Conservation (phyloP, 2,113 vertebrate species). For the Bufo gargarizans region DNA sequence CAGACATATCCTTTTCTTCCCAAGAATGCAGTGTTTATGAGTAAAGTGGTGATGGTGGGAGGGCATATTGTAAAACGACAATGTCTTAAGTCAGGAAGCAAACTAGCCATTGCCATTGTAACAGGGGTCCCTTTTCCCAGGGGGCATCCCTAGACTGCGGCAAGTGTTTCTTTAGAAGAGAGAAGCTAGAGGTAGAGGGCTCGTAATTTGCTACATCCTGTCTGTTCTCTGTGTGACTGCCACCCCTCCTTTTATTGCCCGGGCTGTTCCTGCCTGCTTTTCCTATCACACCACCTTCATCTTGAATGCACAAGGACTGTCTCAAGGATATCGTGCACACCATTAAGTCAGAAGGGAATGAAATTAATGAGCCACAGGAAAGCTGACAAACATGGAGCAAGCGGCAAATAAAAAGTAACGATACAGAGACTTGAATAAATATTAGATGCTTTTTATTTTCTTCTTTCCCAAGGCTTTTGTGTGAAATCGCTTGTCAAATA, state of each 20-base stretch:
- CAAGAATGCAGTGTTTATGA: background rate
- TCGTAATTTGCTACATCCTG: slow-evolving; percentile 65
- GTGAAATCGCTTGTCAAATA: slow-evolving; percentile 36
- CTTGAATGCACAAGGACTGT: slow-evolving; percentile 58
- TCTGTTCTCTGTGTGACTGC: slow-evolving; percentile 66
- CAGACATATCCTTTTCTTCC: slow-evolving; percentile 14
- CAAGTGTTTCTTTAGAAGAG: slow-evolving; percentile 61
- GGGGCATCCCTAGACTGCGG: slow-evolving; percentile 63
- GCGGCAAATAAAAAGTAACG: slow-evolving; percentile 60
- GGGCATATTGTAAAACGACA: slow-evolving; percentile 57
- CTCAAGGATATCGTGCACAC: slow-evolving; percentile 54
- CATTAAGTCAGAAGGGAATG: slow-evolving; percentile 37
- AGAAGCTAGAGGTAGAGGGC: slow-evolving; percentile 61
- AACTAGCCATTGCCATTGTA: slow-evolving; percentile 62
- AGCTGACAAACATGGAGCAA: slow-evolving; percentile 57
- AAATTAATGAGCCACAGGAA: slow-evolving; percentile 59
- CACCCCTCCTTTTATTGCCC: slow-evolving; percentile 66
- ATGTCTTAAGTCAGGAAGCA: slow-evolving; percentile 63
- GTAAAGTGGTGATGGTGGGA: slow-evolving; percentile 46
- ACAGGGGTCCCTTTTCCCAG: slow-evolving; percentile 60
- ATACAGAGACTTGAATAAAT: slow-evolving; percentile 56
- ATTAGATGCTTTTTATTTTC: slow-evolving; percentile 7
- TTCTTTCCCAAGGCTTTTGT: slow-evolving; percentile 21
- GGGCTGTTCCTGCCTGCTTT: slow-evolving; percentile 59
- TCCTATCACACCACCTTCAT: slow-evolving; percentile 63